Conservation (phyloP, 2,888 invertebrate genomes). For the Pachycephus smyrnensis region DNA sequence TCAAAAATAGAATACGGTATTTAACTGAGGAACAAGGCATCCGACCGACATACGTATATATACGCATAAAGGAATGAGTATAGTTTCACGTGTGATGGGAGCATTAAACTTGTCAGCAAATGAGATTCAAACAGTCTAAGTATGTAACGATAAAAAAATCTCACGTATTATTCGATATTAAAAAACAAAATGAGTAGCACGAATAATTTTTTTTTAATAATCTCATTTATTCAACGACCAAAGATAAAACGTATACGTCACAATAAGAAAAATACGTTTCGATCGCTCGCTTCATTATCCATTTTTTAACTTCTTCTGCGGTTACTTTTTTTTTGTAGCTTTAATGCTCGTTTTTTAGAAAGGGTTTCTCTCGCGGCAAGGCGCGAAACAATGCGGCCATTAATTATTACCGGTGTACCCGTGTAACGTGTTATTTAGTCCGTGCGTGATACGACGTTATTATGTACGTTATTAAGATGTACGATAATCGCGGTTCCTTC, state of each 20-base stretch:
- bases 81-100: neutral
- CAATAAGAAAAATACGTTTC: conserved; percentile 7
- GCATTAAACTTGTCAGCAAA: neutral
- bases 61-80: neutral
- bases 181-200: neutral
- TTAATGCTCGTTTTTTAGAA: neutral
- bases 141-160: neutral
- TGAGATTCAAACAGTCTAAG: neutral
- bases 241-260: neutral
- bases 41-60: neutral
- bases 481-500: conserved; percentile 38
- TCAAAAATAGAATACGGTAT: conserved; percentile 11
- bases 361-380: conserved; percentile 11
- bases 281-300: neutral
- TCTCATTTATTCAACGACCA: neutral
- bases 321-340: neutral
- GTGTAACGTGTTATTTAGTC: conserved; percentile 45
- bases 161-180: neutral
- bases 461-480: conserved; percentile 49
- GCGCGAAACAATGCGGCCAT: conserved; percentile 43
- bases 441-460: conserved; percentile 46
- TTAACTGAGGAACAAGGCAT: neutral
- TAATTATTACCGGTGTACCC: conserved; percentile 38
- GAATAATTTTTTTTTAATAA: neutral
- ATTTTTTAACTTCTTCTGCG: neutral